These are phyloP conservation scores for Ceratina australensis DNA, from an alignment of 1,140 invertebrate genomes.

Conservation along the genomic window DNA sequence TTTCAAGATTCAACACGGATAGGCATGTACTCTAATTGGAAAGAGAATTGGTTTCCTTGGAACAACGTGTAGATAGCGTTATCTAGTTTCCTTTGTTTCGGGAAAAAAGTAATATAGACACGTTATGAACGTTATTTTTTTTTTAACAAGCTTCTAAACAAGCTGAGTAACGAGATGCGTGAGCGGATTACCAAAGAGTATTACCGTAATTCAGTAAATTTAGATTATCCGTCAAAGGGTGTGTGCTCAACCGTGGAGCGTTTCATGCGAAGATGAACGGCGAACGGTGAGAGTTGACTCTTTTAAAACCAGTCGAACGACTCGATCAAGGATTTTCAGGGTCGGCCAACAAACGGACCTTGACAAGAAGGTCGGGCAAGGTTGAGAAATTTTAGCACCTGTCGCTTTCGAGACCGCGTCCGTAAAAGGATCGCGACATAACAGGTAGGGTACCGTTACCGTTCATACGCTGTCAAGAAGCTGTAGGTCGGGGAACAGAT, in stretches of 20 bases:
- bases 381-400: conserved; percentile 10
- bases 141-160: too few species aligned
- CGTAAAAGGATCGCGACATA: background rate
- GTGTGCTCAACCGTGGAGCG: background rate
- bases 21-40: too few species aligned
- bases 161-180: too few species aligned
- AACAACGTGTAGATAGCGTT: too few species aligned
- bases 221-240: background rate
- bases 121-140: too few species aligned
- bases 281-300: background rate
- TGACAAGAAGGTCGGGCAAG: background rate
- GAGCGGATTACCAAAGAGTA: background rate
- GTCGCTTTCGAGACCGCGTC: background rate
- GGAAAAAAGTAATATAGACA: too few species aligned
- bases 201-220: background rate
- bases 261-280: background rate
- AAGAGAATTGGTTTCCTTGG: too few species aligned
- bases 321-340: background rate
- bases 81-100: too few species aligned
- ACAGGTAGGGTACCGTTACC: background rate
- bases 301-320: conserved; percentile 10
- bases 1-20: too few species aligned
- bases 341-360: background rate
- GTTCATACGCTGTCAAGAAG: too few species aligned
- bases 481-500: too few species aligned